Conservation (phyloP, 2,113 vertebrate genomes). For the Strix aluco region DNA sequence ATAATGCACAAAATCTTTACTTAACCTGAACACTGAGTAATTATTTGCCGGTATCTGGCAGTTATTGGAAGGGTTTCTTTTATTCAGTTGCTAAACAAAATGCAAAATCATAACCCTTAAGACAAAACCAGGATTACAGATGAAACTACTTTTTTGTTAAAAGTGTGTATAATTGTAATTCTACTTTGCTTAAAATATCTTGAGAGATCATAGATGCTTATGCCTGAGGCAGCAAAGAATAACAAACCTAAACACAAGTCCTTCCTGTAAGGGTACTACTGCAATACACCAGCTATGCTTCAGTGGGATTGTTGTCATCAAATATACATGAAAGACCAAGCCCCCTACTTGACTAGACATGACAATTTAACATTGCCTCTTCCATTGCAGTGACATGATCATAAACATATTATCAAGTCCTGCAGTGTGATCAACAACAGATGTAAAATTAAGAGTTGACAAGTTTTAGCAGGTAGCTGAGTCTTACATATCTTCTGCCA, state of each 20-base stretch:
- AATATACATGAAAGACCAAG: conserved; percentile 70
- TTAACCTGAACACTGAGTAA: neutral
- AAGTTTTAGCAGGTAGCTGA: conserved; percentile 70
- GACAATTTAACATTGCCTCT: conserved; percentile 59
- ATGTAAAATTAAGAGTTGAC: conserved; percentile 71
- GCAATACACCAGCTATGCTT: conserved; percentile 53
- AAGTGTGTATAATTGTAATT: conserved; percentile 50
- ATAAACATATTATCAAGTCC: conserved; percentile 68
- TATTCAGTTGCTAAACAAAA: conserved; percentile 14
- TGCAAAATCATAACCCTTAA: conserved; percentile 18
- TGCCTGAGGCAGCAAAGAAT: conserved; percentile 58
- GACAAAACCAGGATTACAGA: conserved; percentile 20
- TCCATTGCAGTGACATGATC: conserved; percentile 47
- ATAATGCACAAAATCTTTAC: neutral
- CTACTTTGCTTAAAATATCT: conserved; percentile 43
- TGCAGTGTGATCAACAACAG: conserved; percentile 67
- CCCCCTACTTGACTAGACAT: conserved; percentile 56
- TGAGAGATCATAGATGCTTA: conserved; percentile 54
- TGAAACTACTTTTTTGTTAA: conserved; percentile 31
- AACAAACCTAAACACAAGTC: conserved; percentile 26
- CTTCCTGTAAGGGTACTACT: neutral
- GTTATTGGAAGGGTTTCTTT: neutral
- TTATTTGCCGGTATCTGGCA: neutral
- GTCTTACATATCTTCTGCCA: conserved; percentile 36
- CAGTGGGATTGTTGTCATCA: conserved; percentile 69